Conservation (phyloP, 2,113 vertebrate genomes). For the Cheilinus undulatus region DNA sequence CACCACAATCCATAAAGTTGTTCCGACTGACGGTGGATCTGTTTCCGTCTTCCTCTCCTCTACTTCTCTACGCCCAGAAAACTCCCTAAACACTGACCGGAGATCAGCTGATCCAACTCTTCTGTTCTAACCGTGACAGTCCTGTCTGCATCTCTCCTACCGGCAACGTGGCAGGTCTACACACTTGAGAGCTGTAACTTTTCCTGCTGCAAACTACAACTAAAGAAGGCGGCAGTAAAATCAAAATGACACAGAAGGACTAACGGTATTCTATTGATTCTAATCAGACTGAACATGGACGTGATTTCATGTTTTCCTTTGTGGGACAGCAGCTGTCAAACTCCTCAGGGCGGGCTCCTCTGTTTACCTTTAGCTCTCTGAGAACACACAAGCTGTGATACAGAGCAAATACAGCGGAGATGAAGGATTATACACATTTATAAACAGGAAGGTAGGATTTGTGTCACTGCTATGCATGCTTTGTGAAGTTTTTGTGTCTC, state of each 20-base stretch:
- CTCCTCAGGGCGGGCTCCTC: slow-evolving; percentile 41
- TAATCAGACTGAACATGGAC: background rate
- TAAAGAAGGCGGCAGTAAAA: background rate
- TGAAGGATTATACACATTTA: background rate
- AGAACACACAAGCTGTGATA: background rate
- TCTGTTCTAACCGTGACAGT: background rate
- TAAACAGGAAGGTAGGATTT: background rate
- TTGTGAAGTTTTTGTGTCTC: background rate
- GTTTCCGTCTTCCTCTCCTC: background rate
- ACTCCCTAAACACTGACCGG: slow-evolving; percentile 9
- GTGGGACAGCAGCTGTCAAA: slow-evolving; percentile 52
- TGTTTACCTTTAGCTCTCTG: slow-evolving; percentile 39
- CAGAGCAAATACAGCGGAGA: background rate
- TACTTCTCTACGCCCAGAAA: too few species aligned
- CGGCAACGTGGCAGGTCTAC: slow-evolving; percentile 71
- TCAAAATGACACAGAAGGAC: background rate
- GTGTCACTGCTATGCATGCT: too few species aligned
- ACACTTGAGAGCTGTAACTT: background rate
- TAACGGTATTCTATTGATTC: background rate
- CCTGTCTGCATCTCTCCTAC: slow-evolving; percentile 33
- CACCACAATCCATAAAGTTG: background rate
- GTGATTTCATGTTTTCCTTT: slow-evolving; percentile 37
- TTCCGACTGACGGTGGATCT: slow-evolving; percentile 20
- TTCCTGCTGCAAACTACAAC: background rate
- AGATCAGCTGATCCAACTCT: slow-evolving; percentile 31